phyloP scores from a whole-genome alignment of 2,888 invertebrate genomes.

The Drosophila mimica region DNA sequence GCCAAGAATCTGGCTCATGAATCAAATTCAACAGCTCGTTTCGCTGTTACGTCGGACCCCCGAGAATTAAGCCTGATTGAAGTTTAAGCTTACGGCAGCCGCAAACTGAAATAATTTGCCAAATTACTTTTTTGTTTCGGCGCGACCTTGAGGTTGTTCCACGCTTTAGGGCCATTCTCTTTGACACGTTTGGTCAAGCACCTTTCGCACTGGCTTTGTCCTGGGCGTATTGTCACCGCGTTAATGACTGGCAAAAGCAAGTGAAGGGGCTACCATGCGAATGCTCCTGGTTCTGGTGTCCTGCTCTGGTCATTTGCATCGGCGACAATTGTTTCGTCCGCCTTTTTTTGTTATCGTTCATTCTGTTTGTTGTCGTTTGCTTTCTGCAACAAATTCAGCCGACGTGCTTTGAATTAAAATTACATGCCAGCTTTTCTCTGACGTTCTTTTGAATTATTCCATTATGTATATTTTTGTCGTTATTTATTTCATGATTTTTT shows the following conservation, averaged over 20 bases:
- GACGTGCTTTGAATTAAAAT: slow-evolving; percentile 79
- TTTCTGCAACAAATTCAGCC: slow-evolving; percentile 70
- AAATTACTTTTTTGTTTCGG: slow-evolving; percentile 74
- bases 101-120: slow-evolving; percentile 77
- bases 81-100: slow-evolving; percentile 76
- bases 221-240: slow-evolving; percentile 59
- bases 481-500: slow-evolving; percentile 16
- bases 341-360: slow-evolving; percentile 71
- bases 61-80: slow-evolving; percentile 61
- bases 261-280: slow-evolving; percentile 8
- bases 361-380: slow-evolving; percentile 69
- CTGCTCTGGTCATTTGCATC: slow-evolving; percentile 63
- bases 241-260: slow-evolving; percentile 64
- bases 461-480: slow-evolving; percentile 26
- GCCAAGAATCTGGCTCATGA: slow-evolving; percentile 47
- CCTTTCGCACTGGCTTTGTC: slow-evolving; percentile 62
- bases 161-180: slow-evolving; percentile 30
- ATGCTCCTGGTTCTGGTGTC: slow-evolving; percentile 12
- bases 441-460: slow-evolving; percentile 44
- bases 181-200: slow-evolving; percentile 76
- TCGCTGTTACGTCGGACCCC: slow-evolving; percentile 8
- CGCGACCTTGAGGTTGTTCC: slow-evolving; percentile 57
- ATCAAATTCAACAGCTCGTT: slow-evolving; percentile 55
- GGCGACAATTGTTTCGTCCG: slow-evolving; percentile 71
- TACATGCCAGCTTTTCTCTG: slow-evolving; percentile 46